Conservation (phyloP, 2,888 invertebrate species). For the Syrphus vitripennis region DNA sequence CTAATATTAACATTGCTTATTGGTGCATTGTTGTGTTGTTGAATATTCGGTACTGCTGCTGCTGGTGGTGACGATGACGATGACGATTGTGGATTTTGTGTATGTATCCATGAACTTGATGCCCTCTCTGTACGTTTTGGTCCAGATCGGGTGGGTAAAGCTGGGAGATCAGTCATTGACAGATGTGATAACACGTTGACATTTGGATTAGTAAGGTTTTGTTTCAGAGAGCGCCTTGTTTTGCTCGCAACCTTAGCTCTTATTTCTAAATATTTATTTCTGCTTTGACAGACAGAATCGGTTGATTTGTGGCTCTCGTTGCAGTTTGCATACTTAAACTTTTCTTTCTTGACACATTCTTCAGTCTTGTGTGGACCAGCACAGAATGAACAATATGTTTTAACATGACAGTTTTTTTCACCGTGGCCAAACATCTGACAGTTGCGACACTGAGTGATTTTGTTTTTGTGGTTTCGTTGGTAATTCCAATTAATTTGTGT, state of each 20-base stretch:
- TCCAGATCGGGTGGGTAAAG: background rate
- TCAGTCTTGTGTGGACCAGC: conserved; percentile 39
- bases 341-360: conserved; percentile 22
- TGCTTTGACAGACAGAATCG: too few species aligned
- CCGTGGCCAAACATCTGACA: conserved; percentile 63
- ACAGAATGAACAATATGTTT: too few species aligned
- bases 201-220: too few species aligned
- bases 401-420: conserved; percentile 49
- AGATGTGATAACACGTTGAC: background rate
- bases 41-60: background rate
- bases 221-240: too few species aligned
- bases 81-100: background rate
- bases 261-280: too few species aligned
- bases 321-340: conserved; percentile 57
- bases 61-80: background rate
- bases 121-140: background rate
- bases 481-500: conserved; percentile 46
- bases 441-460: conserved; percentile 57
- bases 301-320: too few species aligned
- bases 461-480: conserved; percentile 53
- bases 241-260: too few species aligned
- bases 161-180: conserved; percentile 4
- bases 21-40: background rate
- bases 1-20: background rate
- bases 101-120: background rate